Base-by-base conservation (phyloP, 2,113 vertebrate species). In the Microcebus ravelobensis region DNA sequence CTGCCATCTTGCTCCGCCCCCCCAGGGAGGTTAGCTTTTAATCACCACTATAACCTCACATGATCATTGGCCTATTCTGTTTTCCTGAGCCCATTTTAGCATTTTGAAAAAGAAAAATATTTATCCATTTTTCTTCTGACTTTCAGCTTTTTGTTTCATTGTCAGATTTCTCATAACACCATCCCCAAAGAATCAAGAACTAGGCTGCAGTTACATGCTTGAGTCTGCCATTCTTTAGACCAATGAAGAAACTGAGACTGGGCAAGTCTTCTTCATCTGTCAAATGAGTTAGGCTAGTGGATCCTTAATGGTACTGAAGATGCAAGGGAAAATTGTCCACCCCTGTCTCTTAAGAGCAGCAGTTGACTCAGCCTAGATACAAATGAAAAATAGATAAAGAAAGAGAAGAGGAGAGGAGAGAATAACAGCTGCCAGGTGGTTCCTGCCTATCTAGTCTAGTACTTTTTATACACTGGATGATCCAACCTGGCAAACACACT, bases 141-240 rank as follows among this genome's bases (percentile, higher is more conserved):
- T 77, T 96, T 76, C 50, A 92, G 73, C 25, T 48, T 86, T 87
- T 91, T 57, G 9, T 81, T 90, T 93, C 10, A 61, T 42, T 29
- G 90, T 0, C 20, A 68, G 21, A 27, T 77, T 84, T 86, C 42
- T 87, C 29, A n/a, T 57, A 50, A 70, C 3, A 36, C 6, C 36
- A 42, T 10, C n/a, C 18, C 27, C 94, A n/a, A 91, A 84, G 31
- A 61, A 63, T 14, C 18, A 80, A 74, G 36, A 55, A 3, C 20
- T 45, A 59, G 12, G 15, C 5, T 85, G 6, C 34, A 87, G 20
- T 27, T 87, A 10, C 4, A n/a, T n/a, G 68, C 36, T 27, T 42
- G 17, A 90, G 21, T n/a, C 67, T 74, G 65, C 52, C 81, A 59
- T 80, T 84, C 21, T 65, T 86, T 73, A 73, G 36, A 70, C 20